Evolutionary conservation across 2,113 vertebrate genomes (phyloP), one percentile per base, ranked within the genome.

Genomic region (Sylvia atricapilla): DNA sequence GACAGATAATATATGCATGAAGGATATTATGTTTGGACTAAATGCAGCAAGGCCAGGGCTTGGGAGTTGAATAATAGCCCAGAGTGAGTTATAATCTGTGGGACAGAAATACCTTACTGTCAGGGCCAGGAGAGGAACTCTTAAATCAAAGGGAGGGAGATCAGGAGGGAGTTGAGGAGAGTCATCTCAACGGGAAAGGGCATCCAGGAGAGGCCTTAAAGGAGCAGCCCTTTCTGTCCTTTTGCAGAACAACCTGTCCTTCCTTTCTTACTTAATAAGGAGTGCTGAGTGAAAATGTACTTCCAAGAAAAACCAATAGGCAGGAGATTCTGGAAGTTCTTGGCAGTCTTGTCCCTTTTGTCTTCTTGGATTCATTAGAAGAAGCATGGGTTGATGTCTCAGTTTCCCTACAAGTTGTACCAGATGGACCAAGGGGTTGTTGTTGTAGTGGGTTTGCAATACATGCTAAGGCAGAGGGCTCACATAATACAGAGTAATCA

Each of bases 1-100:
- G 98, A 98, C 98, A 98, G 99, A 99, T 99, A 99, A 99, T 99
- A 98, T 99, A 99, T 99, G 99, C 99, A 98, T 98, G 98, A 98
- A 98, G 98, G 99, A 99, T 99, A 99, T 99, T 99, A 99, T 99
- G 98, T 99, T 99, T 99, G 98, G 98, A 98, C 98, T 98, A 98
- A 98, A 98, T 98, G 98, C 98, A 98, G 98, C 98, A 97, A 98
- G 98, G 97, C 98, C 98, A 98, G 98, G 98, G 98, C 98, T 98
- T 99, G 98, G 98, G 98, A 98, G 98, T 98, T 99, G 98, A 99
- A 99, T 99, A 99, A 99, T 99, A 98, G 97, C 98, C 98, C 97
- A 98, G 98, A 98, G 98, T 98, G 97, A 98, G 97, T 99, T 99
- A 98, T 99, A 99, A 99, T 99, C 98, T 98, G 98, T 98, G 98